phyloP scores from a whole-genome alignment of 2,888 invertebrate genomes.

The Amiota minor region DNA sequence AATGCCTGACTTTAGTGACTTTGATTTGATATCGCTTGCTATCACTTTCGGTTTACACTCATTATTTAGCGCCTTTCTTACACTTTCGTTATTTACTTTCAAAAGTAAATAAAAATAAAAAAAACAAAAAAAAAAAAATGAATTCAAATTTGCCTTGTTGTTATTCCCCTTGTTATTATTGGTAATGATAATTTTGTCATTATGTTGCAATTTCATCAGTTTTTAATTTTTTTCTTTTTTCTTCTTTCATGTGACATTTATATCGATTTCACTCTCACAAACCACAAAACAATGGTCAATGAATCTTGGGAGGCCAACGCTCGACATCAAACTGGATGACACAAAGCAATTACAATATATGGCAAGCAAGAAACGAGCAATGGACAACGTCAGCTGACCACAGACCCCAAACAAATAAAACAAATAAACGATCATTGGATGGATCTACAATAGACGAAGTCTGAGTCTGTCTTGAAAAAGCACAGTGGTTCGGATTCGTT shows the following conservation, averaged over 20 bases:
- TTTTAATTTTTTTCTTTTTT: background rate
- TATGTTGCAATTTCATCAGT: background rate
- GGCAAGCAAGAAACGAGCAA: background rate
- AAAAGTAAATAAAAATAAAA: background rate
- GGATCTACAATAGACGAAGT: too few species aligned
- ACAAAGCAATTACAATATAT: background rate
- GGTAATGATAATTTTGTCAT: background rate
- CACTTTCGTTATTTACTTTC: constrained; percentile 28
- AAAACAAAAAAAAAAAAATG: background rate
- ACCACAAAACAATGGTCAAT: constrained; percentile 12
- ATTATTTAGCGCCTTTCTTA: constrained; percentile 16
- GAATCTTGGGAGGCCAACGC: constrained; percentile 18
- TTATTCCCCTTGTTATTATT: background rate
- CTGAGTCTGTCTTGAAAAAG: too few species aligned
- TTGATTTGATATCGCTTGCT: too few species aligned
- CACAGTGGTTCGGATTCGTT: too few species aligned
- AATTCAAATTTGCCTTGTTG: background rate
- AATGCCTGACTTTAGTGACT: too few species aligned
- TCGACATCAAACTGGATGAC: background rate
- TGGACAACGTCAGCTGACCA: constrained; percentile 3
- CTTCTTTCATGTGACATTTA: background rate
- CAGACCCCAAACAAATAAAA: background rate
- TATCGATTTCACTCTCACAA: constrained; percentile 24
- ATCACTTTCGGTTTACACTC: background rate
- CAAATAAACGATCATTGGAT: too few species aligned